These are phyloP conservation scores for Helicoverpa zea DNA, from an alignment of 1,140 invertebrate species.

Conservation along the genomic window DNA sequence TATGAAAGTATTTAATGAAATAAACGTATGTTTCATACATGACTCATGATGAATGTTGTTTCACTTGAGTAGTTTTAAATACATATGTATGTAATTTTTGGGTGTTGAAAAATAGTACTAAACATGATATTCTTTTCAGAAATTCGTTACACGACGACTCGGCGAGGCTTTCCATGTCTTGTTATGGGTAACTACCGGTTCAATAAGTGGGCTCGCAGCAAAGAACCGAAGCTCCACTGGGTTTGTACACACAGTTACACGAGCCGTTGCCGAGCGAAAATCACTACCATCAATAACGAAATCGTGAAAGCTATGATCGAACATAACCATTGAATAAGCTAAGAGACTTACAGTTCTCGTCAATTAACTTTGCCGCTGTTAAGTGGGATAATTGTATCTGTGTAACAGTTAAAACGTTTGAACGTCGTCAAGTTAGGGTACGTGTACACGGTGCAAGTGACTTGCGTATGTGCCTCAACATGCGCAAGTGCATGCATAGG, in stretches of 20 bases:
- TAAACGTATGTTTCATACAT: not conserved
- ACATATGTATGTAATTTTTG: too few relatives aligned
- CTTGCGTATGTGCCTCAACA: too few relatives aligned
- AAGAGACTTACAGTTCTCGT: too few relatives aligned
- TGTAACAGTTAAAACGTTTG: too few relatives aligned
- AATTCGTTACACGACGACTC: slow-evolving; percentile 57
- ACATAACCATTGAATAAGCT: slow-evolving; percentile 58
- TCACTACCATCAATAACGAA: slow-evolving; percentile 57
- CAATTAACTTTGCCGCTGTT: too few relatives aligned
- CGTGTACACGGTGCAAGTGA: too few relatives aligned
- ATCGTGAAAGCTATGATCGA: slow-evolving; percentile 49
- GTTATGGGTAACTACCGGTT: slow-evolving; percentile 63
- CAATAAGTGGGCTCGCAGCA: slow-evolving; percentile 65
- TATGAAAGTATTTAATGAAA: not conserved
- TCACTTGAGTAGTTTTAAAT: too few relatives aligned
- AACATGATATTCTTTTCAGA: not conserved
- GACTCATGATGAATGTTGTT: too few relatives aligned
- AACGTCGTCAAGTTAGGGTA: too few relatives aligned
- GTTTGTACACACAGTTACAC: slow-evolving; percentile 58
- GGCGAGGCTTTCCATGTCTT: slow-evolving; percentile 61
- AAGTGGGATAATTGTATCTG: too few relatives aligned
- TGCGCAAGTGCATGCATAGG: too few relatives aligned
- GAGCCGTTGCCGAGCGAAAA: slow-evolving; percentile 60
- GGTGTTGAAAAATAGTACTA: too few relatives aligned
- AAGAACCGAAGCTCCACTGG: slow-evolving; percentile 60